These are phyloP conservation scores for Gambelia wislizenii DNA, from an alignment of 2,797 vertebrate species.

Conservation along the genomic window DNA sequence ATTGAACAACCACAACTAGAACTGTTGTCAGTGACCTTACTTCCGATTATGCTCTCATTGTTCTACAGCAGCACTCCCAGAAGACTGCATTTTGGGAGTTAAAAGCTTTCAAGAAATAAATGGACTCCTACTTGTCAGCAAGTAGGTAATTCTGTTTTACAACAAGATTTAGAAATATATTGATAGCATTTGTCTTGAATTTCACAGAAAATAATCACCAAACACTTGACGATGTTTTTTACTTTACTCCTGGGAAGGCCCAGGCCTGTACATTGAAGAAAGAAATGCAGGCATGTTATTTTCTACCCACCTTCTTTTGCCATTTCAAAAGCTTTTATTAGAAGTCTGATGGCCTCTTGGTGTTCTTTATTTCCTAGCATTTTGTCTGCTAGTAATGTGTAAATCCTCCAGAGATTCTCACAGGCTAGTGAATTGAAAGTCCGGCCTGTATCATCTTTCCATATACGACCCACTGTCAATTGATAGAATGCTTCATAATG, in stretches of 20 bases:
- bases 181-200: constrained; percentile 77
- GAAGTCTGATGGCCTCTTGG: constrained; percentile 80
- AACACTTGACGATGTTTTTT: constrained; percentile 64
- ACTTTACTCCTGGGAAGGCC: constrained; percentile 68
- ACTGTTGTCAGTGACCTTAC: constrained; percentile 46
- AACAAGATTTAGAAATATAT: constrained; percentile 68
- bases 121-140: constrained; percentile 69
- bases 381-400: constrained; percentile 79
- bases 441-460: constrained; percentile 74
- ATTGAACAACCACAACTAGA: constrained; percentile 37
- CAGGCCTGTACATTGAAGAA: constrained; percentile 59
- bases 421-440: constrained; percentile 76
- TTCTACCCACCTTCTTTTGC: constrained; percentile 81
- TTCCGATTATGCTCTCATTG: constrained; percentile 49
- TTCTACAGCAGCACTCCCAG: constrained; percentile 51
- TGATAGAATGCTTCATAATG: constrained; percentile 85
- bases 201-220: constrained; percentile 76
- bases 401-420: constrained; percentile 79
- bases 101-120: constrained; percentile 71
- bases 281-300: constrained; percentile 64
- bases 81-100: constrained; percentile 58
- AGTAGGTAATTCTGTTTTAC: constrained; percentile 67
- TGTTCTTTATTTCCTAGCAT: constrained; percentile 81
- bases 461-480: constrained; percentile 76
- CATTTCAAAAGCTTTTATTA: constrained; percentile 83